Evolutionary conservation across 2,113 vertebrate species (phyloP), one percentile per base, ranked within the genome.

Genomic region (Salvelinus sp.): DNA sequence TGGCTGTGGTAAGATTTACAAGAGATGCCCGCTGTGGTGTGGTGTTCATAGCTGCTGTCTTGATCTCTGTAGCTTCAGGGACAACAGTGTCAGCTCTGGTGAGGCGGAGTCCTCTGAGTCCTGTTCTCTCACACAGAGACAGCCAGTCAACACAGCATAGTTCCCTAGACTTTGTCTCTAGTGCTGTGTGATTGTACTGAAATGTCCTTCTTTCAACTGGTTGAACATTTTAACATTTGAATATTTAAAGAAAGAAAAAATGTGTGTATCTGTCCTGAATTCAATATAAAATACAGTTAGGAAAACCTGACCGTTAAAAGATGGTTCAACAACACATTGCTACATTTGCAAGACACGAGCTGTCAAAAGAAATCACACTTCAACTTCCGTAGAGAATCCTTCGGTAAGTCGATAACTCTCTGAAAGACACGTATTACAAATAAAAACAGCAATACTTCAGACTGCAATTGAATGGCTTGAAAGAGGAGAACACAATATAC

Each of bases 11-110:
- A 14, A 69, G 5, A 27, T 25, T 6, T 28, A 28, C 27, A 4
- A 68, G 66, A 38, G 14, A 16, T 63, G 66, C 66, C 27, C 30
- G 20, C 66, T 6, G 78, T 50, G 78, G 77, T 28, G 12, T 54
- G 50, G 12, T 54, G 70, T 65, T 60, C 4, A 63, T 79, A 69
- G 80, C 74, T 75, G 86, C 83, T 83, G 79, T 86, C 78, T 82
- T 88, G 88, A 89, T 87, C 91, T 83, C 80, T 83, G 73, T 70
- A 78, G 79, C 86, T 90, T 92, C 88, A 91, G 90, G 89, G 90
- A 89, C 70, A 80, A 13, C 80, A 33, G 81, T 70, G 90, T 90
- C 85, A 90, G 69, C 82, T 79, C 79, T 27, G 33, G 80, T 75
- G 85, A 79, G 78, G 83, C 83, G 78, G 82, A 79, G 83, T 67